These are phyloP conservation scores for Cryptocheilus praepositus DNA, from an alignment of 2,888 invertebrate species.

Conservation along the genomic window DNA sequence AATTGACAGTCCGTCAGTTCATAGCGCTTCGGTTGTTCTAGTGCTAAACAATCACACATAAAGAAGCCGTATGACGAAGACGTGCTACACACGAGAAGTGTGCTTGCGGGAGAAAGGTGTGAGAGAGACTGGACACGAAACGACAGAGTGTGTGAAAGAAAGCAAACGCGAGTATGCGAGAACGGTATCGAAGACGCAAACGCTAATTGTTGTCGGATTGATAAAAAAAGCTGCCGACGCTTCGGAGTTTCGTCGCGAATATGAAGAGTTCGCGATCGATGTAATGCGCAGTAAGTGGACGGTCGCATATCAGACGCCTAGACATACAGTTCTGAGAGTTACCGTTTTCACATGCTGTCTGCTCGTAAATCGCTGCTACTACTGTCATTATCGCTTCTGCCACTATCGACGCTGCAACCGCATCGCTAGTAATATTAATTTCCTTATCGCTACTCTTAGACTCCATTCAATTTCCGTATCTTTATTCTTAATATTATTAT, in stretches of 20 bases:
- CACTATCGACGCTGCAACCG: neutral
- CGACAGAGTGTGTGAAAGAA: constrained; percentile 11
- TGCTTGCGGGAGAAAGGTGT: constrained; percentile 6
- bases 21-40: too few species aligned
- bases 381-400: neutral
- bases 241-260: too few species aligned
- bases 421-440: constrained; percentile 4
- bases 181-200: constrained; percentile 7
- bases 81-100: constrained; percentile 11
- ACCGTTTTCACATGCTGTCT: too few species aligned
- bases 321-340: too few species aligned
- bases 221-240: too few species aligned
- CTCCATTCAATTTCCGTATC: too few species aligned
- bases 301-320: too few species aligned
- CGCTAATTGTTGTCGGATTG: neutral
- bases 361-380: neutral
- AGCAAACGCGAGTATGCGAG: constrained; percentile 16
- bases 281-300: too few species aligned
- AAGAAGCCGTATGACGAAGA: neutral
- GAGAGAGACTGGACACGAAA: neutral
- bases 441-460: neutral
- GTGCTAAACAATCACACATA: too few species aligned
- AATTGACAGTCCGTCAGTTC: too few species aligned
- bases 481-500: constrained; percentile 7
- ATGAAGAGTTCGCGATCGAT: too few species aligned